Conservation (phyloP, 2,797 vertebrate species). For the Chloroceryle amazona region DNA sequence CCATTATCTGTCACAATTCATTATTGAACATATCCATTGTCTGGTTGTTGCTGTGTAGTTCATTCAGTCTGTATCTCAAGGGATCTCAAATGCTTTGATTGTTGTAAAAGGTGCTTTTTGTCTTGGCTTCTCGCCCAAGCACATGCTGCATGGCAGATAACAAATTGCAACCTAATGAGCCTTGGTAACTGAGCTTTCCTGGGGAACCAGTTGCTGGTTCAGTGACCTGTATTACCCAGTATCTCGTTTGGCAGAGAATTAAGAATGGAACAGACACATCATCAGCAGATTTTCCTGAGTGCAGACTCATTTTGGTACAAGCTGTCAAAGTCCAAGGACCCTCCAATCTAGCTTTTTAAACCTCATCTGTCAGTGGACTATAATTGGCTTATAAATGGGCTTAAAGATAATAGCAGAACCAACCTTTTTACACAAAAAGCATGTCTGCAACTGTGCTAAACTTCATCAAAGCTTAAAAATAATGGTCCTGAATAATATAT, state of each 20-base stretch:
- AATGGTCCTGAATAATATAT: background rate
- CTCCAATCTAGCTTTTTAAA: constrained; percentile 50
- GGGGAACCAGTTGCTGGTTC: constrained; percentile 1
- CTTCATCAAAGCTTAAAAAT: background rate
- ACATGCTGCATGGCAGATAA: background rate
- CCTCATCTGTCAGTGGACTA: background rate
- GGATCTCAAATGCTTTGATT: background rate
- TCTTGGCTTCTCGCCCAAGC: background rate
- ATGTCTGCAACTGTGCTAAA: background rate
- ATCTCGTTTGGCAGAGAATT: constrained; percentile 67
- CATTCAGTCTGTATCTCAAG: background rate
- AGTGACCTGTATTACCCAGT: constrained; percentile 50
- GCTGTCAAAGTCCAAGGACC: constrained; percentile 81
- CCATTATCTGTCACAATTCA: background rate
- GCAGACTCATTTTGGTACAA: constrained; percentile 34
- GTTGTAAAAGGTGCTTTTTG: background rate
- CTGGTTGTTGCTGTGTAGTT: background rate
- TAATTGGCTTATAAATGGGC: constrained; percentile 45
- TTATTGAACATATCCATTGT: background rate
- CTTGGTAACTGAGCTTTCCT: background rate
- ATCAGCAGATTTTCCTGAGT: constrained; percentile 77
- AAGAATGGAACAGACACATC: constrained; percentile 66
- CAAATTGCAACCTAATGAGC: background rate
- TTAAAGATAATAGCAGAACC: constrained; percentile 39
- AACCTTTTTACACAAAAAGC: constrained; percentile 25